Percentiles rank a stretch among this genome's conserved stretches.
These are phyloP conservation scores for Podarcis muralis DNA, from an alignment of 2,113 vertebrate species.

Conservation along the genomic window DNA sequence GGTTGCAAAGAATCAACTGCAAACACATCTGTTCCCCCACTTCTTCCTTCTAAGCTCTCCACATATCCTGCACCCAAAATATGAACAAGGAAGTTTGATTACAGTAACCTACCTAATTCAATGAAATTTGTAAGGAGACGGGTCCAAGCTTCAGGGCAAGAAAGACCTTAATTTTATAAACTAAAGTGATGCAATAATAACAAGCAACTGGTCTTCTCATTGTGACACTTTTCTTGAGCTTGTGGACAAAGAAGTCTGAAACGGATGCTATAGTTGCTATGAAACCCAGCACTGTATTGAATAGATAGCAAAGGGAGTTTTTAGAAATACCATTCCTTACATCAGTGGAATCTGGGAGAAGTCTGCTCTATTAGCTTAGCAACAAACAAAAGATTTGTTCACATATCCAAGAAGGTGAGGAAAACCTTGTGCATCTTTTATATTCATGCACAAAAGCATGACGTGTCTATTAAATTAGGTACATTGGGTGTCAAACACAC, in stretches of 20 bases:
- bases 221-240: not conserved
- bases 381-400: constrained; percentile 29
- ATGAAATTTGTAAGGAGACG: not conserved
- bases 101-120: not conserved
- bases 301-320: not conserved
- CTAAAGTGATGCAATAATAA: not conserved
- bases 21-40: not conserved
- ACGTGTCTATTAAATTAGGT: constrained; percentile 60
- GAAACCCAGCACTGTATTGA: not conserved
- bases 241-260: not conserved
- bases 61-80: not conserved
- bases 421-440: not conserved
- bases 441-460: constrained; percentile 32
- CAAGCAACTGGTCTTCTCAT: not conserved
- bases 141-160: not conserved
- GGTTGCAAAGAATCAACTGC: no score
- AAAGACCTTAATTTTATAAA: not conserved
- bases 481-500: constrained; percentile 26
- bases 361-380: not conserved
- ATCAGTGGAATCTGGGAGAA: not conserved
- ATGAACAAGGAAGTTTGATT: not conserved
- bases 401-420: constrained; percentile 45
- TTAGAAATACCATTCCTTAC: not conserved
- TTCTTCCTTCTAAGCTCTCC: not conserved
- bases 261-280: not conserved